Conservation (phyloP, 2,113 vertebrate genomes). For the Carassius carassius region DNA sequence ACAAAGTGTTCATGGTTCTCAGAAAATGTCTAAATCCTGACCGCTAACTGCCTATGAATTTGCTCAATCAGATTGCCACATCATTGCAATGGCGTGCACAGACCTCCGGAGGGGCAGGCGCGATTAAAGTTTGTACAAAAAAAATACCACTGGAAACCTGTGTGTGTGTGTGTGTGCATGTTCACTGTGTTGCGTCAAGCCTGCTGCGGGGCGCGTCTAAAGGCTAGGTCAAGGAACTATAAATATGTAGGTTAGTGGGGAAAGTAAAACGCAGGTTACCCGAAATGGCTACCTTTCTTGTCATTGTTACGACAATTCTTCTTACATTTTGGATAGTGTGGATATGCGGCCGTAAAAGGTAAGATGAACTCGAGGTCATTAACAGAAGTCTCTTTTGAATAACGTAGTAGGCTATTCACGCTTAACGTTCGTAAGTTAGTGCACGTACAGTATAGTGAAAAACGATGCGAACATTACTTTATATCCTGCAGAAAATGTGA, state of each 20-base stretch:
- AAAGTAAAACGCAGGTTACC: neutral
- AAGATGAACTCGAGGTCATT: neutral
- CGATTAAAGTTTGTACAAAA: no score
- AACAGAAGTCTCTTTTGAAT: neutral
- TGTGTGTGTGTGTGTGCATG: neutral
- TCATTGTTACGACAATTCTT: neutral
- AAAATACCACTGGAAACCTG: no score
- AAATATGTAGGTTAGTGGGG: neutral
- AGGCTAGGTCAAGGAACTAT: constrained; percentile 4
- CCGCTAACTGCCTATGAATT: neutral
- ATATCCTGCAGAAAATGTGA: neutral
- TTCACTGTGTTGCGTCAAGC: neutral
- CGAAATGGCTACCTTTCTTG: constrained; percentile 39
- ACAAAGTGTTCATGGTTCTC: neutral
- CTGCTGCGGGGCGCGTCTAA: neutral
- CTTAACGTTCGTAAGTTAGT: neutral
- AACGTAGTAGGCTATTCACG: neutral
- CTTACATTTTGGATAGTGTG: constrained; percentile 19
- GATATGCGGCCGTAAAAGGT: constrained; percentile 41
- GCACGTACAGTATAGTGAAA: neutral
- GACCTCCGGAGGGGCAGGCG: no score
- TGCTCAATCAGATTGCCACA: neutral
- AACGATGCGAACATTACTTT: neutral
- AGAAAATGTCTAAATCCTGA: constrained; percentile 31
- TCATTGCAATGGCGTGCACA: neutral